phyloP scores from a whole-genome alignment of 2,113 vertebrate genomes.

The Campylomormyrus tamandua region DNA sequence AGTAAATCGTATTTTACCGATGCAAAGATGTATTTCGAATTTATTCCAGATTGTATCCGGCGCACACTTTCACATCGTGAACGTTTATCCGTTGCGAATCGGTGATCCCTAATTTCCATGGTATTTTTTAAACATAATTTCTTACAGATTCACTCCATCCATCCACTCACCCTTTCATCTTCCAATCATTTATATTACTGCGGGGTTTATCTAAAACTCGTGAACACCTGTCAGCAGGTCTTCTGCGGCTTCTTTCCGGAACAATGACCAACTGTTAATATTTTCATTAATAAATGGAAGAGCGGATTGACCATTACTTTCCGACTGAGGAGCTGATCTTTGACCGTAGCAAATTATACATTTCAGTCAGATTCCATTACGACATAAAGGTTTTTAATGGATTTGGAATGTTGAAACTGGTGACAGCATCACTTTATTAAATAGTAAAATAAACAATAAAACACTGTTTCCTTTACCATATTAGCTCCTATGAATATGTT shows the following conservation, averaged over 20 bases:
- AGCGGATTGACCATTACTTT: conserved; percentile 25
- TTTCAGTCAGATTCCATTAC: not conserved
- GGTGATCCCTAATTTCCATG: not conserved
- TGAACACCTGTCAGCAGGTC: not conserved
- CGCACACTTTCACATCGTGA: not conserved
- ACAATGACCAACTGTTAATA: conserved; percentile 27
- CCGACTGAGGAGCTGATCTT: not conserved
- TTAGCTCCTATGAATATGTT: not conserved
- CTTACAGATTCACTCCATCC: not conserved
- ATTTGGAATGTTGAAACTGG: not conserved
- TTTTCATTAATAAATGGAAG: conserved; percentile 30
- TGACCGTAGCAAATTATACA: not conserved
- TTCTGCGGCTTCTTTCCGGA: not conserved
- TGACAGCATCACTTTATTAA: not conserved
- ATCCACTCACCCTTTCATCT: not conserved
- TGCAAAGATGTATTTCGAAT: not conserved
- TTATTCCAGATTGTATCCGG: not conserved
- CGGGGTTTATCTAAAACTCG: not conserved
- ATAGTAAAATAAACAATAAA: not conserved
- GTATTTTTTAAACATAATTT: not conserved
- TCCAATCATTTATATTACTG: not conserved
- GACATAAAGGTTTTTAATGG: not conserved
- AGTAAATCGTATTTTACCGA: not conserved
- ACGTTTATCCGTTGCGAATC: not conserved
- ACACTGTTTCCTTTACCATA: not conserved